A percentile compares a stretch with the other conserved stretches of the same genome.
Conservation (phyloP, 1,140 invertebrate genomes). For the Bombus confusus region DNA sequence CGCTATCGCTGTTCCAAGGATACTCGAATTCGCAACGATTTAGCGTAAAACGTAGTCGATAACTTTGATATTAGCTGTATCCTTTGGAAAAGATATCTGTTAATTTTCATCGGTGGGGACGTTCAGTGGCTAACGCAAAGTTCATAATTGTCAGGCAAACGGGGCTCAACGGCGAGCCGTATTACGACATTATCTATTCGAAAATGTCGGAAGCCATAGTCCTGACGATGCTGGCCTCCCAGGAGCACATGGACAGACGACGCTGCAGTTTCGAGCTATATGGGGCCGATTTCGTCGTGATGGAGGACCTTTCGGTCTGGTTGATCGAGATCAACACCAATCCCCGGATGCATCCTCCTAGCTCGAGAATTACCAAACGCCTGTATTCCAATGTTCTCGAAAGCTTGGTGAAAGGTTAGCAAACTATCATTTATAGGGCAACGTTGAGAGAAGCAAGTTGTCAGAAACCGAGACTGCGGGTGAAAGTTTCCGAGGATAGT, state of each 20-base stretch:
- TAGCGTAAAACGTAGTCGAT: too few species aligned
- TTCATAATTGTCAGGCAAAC: constrained; percentile 21
- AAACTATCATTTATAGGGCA: not conserved
- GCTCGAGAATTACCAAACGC: constrained; percentile 91
- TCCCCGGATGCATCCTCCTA: constrained; percentile 90
- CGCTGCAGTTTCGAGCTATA: constrained; percentile 94
- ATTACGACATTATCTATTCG: constrained; percentile 89
- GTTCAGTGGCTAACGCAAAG: not conserved
- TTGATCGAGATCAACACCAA: constrained; percentile 97
- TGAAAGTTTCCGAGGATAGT: constrained; percentile 30
- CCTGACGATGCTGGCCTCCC: constrained; percentile 89
- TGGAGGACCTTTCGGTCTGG: constrained; percentile 93
- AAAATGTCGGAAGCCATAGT: constrained; percentile 93
- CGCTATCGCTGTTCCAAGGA: not conserved
- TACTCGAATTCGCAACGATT: not conserved
- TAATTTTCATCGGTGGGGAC: not conserved
- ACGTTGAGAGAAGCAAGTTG: constrained; percentile 23
- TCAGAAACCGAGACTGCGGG: constrained; percentile 7
- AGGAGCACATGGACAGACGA: constrained; percentile 88
- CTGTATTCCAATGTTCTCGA: constrained; percentile 92
- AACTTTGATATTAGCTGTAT: too few species aligned
- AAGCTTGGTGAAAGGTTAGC: constrained; percentile 93
- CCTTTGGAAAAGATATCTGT: too few species aligned
- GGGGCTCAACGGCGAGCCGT: constrained; percentile 80
- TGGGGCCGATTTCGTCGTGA: constrained; percentile 95